Conservation (phyloP, 2,888 invertebrate genomes). For the Gastracanthus pulcherrimus region DNA sequence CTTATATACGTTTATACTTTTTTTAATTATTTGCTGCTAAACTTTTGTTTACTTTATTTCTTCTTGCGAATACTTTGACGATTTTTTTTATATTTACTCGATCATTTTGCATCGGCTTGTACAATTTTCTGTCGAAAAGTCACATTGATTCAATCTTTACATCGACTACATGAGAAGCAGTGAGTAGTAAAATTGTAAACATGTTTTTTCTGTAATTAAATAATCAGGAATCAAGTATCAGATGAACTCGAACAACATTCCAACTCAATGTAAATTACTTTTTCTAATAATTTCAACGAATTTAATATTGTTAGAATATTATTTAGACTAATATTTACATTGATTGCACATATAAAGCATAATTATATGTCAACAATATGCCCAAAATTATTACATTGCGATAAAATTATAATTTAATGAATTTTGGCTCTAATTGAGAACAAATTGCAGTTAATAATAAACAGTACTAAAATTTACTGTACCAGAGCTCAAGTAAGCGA, state of each 20-base stretch:
- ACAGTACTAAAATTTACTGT: no score
- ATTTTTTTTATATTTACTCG: slow-evolving; percentile 1
- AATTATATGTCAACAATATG: not conserved
- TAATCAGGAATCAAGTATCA: no score
- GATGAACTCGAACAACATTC: no score
- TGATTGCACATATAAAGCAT: not conserved
- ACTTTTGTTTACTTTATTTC: not conserved
- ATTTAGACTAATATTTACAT: not conserved
- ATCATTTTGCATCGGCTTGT: not conserved
- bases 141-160: slow-evolving; percentile 6
- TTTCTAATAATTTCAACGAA: not conserved
- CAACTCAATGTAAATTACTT: no score
- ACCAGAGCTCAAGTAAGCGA: slow-evolving; percentile 24
- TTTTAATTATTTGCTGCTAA: slow-evolving; percentile 27
- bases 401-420: not conserved
- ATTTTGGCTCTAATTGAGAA: not conserved
- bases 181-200: no score
- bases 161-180: slow-evolving; percentile 40
- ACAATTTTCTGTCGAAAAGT: slow-evolving; percentile 15
- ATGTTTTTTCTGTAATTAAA: no score
- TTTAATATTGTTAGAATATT: no score
- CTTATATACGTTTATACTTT: slow-evolving; percentile 8
- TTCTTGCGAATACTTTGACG: no score
- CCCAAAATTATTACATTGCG: not conserved
- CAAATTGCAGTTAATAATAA: no score